Base-by-base conservation (phyloP, 2,888 invertebrate genomes). In the Pegoplata infirma region DNA sequence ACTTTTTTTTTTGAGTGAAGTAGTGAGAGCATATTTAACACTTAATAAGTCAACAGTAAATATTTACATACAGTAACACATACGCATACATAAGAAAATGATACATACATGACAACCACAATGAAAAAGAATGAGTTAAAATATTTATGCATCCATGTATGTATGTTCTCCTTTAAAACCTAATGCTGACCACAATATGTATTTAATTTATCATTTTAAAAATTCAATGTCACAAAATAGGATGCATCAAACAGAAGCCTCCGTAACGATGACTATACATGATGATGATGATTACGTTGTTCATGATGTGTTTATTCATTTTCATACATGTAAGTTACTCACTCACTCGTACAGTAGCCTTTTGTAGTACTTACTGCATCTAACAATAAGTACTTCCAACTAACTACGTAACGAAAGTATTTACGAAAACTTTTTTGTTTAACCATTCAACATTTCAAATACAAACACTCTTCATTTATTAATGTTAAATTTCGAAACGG, bases 21-120 rank as follows among this genome's bases (percentile, higher is more conserved):
- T 7, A 32, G 32, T 32, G 7, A 32, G 32, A 63, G 63, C 80
- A 83, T 80, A 84, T 82, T 83, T 81, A 84, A 83, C 85, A 86
- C 85, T 86, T 86, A 86, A 86, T 86, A 86, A 86, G 84, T 84
- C 82, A 80, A 82, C 80, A 82, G 82, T 73, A 84, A 86, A 86
- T 85, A 86, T 86, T 86, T 74, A 80, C 36, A 84, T 81, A 58
- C 14, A 17, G n/a, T n/a, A n/a, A n/a, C n/a, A n/a, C 14, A 46
- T 12, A 46, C 14, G 6, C 25, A 25, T 25, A n/a, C n/a, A n/a
- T n/a, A n/a, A n/a, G n/a, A n/a, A n/a, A 6, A 32, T 32, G 32
- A 32, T 32, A 36, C 36, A 36, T 36, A 36, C 36, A 36, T 36
- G n/a, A n/a, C n/a, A n/a, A n/a, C n/a, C n/a, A n/a, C n/a, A n/a